Evolutionary conservation across 2,113 vertebrate species (phyloP), one percentile per base, ranked within the genome.

Genomic region (Etia nguti): DNA sequence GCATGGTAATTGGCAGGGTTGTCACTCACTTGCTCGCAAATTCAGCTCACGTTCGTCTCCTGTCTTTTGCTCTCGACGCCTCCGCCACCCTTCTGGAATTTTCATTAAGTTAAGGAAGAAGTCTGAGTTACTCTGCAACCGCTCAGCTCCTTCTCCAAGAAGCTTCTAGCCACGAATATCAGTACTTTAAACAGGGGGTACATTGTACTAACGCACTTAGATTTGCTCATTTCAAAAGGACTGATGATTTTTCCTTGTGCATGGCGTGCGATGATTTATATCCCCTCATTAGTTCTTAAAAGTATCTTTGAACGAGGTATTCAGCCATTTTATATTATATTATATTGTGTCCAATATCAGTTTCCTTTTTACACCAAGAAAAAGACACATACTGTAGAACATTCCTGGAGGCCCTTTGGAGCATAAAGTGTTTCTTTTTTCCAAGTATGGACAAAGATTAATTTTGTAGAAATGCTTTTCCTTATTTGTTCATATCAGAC

Each of bases 1-100:
- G 89, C 95, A 95, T 95, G 92, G 88, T 93, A 96, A 94, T 93
- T 89, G 91, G 90, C 95, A 38, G 94, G 90, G 89, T 87, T 92
- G 92, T 96, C 95, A 92, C 93, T 95, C 94, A 93, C 87, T 84
- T 86, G 34, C 81, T 56, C 26, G 38, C 56, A 8, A 24, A 82
- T 85, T 90, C 91, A 34, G 80, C 68, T 92, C 85, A 81, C 84
- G 75, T 81, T 82, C 10, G 24, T 38, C 85, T 89, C 79, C 70
- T 26, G 87, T 90, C 82, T 81, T 57, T 73, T 62, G 79, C 89
- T 88, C 62, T n/a, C 84, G 1, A 80, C 86, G 83, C 88, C 90
- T 48, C 56, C 80, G 29, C 83, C 81, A 9, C 56, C 83, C 48
- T 22, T 31, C 84, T 84, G 70, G 52, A 62, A 89, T 92, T 92